phyloP scores from a whole-genome alignment of 2,113 vertebrate species.

The Globicephala melas region DNA sequence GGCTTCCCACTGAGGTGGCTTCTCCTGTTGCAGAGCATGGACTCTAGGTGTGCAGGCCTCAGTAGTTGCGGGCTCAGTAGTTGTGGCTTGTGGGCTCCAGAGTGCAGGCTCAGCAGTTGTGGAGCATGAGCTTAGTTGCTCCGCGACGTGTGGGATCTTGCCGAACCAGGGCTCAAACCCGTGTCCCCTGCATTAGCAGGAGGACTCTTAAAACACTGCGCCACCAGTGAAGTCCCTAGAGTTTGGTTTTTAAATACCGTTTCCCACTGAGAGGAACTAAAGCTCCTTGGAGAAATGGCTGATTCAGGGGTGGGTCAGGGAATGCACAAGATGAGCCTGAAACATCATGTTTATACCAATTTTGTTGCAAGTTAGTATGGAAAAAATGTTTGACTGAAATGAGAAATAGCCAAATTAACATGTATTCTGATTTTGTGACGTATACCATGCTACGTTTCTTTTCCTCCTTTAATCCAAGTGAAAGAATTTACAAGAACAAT shows the following conservation, averaged over 20 bases:
- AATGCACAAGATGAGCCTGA: background rate
- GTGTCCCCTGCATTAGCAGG: no score
- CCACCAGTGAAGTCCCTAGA: no score
- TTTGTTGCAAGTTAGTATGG: background rate
- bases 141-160: no score
- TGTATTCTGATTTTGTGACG: background rate
- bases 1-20: no score
- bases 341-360: background rate
- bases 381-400: background rate
- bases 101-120: no score
- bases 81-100: no score
- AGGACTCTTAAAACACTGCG: no score
- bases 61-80: no score
- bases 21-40: no score
- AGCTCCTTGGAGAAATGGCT: background rate
- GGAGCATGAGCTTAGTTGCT: no score
- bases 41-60: no score
- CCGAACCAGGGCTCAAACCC: no score
- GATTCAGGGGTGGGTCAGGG: background rate
- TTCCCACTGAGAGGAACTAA: background rate
- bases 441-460: background rate
- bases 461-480: background rate
- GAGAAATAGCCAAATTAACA: background rate
- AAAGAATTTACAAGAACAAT: background rate
- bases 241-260: background rate